Percentiles rank a stretch among this genome's conserved stretches.
phyloP scores from a whole-genome alignment of 2,797 vertebrate genomes.

The Menidia menidia region DNA sequence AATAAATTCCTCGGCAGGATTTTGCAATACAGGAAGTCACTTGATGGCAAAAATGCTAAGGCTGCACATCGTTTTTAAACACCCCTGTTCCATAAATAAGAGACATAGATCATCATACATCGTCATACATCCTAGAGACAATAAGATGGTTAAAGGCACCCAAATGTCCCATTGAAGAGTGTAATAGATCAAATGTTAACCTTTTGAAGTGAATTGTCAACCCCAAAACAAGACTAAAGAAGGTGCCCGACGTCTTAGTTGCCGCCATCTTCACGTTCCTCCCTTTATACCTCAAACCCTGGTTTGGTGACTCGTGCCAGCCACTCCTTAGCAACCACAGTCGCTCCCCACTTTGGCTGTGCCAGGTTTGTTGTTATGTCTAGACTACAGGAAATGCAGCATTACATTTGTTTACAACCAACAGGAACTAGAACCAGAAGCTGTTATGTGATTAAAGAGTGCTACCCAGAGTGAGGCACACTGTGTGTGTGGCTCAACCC shows the following conservation, averaged over 20 bases:
- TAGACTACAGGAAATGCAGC: conserved; percentile 89
- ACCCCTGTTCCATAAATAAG: neutral
- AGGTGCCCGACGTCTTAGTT: conserved; percentile 11
- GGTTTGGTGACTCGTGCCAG: conserved; percentile 71
- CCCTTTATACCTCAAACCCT: conserved; percentile 34
- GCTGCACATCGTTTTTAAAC: neutral
- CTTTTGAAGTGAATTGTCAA: neutral
- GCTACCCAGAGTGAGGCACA: conserved; percentile 68
- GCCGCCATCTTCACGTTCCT: conserved; percentile 9
- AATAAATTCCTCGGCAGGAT: conserved; percentile 27
- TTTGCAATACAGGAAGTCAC: neutral
- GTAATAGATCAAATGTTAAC: conserved; percentile 1
- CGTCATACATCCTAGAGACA: too few relatives aligned
- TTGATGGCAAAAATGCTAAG: neutral
- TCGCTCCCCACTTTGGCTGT: conserved; percentile 70
- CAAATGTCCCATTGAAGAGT: neutral
- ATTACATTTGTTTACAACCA: conserved; percentile 88
- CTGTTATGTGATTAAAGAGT: conserved; percentile 84
- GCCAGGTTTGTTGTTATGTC: conserved; percentile 85
- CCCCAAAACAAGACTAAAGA: conserved; percentile 4
- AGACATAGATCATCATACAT: neutral
- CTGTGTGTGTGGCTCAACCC: conserved; percentile 76
- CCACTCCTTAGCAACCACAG: conserved; percentile 74
- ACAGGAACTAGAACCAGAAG: conserved; percentile 85
- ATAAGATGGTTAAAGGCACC: neutral